Base-by-base conservation (phyloP, 1,140 invertebrate species). In the Adoxophyes honmai region DNA sequence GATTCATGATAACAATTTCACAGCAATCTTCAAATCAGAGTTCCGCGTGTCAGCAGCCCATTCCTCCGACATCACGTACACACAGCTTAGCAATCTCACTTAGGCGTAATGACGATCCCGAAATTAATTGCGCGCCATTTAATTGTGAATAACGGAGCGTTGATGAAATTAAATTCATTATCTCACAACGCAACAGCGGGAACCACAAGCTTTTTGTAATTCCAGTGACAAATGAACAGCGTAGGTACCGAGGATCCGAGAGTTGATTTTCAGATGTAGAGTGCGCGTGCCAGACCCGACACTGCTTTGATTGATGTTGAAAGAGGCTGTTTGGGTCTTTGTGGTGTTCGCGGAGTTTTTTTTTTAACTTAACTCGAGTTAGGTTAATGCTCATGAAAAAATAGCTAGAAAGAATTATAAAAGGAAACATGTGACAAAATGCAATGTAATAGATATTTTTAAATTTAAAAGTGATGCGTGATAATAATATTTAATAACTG, bases 211-310 rank as follows among this genome's bases (percentile, higher is more conserved):
- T 82, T 84, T 84, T 81, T 81, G 75, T 79, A 77, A 75, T 78
- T 75, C 64, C 68, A 68, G 61, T 81, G 81, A 80, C 78, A 79
- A 81, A 83, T 83, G 80, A 79, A 83, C 74, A 76, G 62, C 62
- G 66, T 62, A 66, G 54, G 56, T 52, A 48, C 28, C 53, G 57
- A 53, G 11, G 35, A 59, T 52, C 53, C 42, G 52, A 35, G 63
- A 72, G 65, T 70, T 73, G 68, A 69, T 72, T 74, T 73, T 74
- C 57, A 72, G 52, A 64, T 60, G 59, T 60, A 69, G 70, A 73
- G 66, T 3, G 42, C 34, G 15, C 4, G 4, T 4, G n/a, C 6
- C 38, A 44, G 54, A 56, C 1, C 13, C 16, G 28, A 44, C 54
- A 56, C 0, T 55, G 11, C 35, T 37, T 18, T 37, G 52, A 18